Evolutionary conservation across 1,140 invertebrate species (phyloP).

Genomic region (Scaptomyza hsui): DNA sequence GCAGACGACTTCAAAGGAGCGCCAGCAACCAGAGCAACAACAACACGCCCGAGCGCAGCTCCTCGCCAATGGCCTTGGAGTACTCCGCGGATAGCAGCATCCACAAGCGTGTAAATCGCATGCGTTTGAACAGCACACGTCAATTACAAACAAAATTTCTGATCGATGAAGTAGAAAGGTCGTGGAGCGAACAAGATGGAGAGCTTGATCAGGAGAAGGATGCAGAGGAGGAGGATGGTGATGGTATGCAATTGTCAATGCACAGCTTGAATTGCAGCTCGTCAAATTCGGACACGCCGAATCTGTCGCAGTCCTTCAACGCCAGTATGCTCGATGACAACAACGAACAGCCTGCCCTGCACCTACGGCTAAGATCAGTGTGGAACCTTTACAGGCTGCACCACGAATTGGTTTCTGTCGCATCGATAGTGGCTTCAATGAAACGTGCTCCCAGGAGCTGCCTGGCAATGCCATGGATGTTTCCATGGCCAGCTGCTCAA

Average conservation of each 20-base stretch:
- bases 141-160: slow-evolving; percentile 24
- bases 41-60: slow-evolving; percentile 72
- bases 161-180: slow-evolving; percentile 20
- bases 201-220: slow-evolving; percentile 33
- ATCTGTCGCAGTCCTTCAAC: slow-evolving; percentile 79
- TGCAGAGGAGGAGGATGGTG: slow-evolving; percentile 51
- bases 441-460: slow-evolving; percentile 60
- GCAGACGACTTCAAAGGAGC: slow-evolving; percentile 34
- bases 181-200: too few species aligned
- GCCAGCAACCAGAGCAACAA: slow-evolving; percentile 24
- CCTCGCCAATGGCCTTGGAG: slow-evolving; percentile 65
- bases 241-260: slow-evolving; percentile 66
- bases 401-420: slow-evolving; percentile 59
- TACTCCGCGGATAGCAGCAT: slow-evolving; percentile 60
- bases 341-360: not conserved
- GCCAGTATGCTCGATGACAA: slow-evolving; percentile 55
- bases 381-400: not conserved
- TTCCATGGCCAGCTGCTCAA: slow-evolving; percentile 74
- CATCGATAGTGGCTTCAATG: slow-evolving; percentile 82
- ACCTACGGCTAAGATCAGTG: not conserved
- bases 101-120: slow-evolving; percentile 61
- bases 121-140: slow-evolving; percentile 57
- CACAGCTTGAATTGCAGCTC: slow-evolving; percentile 73
- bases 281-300: slow-evolving; percentile 79
- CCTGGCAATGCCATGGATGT: slow-evolving; percentile 44